phyloP scores from a whole-genome alignment of 1,140 invertebrate genomes.

The Matsumurasca onukii region DNA sequence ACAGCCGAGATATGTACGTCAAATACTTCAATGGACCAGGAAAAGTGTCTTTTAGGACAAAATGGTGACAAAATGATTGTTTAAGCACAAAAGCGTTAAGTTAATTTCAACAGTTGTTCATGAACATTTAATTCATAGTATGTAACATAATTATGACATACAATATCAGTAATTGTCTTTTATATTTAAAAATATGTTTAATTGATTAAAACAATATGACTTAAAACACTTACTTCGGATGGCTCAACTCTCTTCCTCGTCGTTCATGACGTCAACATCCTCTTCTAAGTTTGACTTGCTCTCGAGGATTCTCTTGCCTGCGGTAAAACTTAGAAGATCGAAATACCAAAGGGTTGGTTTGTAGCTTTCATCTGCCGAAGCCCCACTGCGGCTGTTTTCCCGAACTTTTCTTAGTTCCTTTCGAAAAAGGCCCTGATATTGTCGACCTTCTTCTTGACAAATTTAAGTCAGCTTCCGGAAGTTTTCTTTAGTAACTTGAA shows the following conservation, averaged over 20 bases:
- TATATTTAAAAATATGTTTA: not conserved
- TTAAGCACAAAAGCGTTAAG: not conserved
- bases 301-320: conserved; percentile 28
- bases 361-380: conserved; percentile 40
- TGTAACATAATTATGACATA: no score
- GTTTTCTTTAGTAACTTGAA: conserved; percentile 11
- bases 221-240: not conserved
- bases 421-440: conserved; percentile 37
- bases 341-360: conserved; percentile 46
- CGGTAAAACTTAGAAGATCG: conserved; percentile 41
- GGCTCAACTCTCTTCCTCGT: not conserved
- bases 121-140: no score
- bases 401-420: conserved; percentile 45
- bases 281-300: conserved; percentile 19
- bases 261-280: not conserved
- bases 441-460: conserved; percentile 39
- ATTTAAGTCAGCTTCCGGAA: conserved; percentile 28
- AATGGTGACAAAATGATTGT: conserved; percentile 10
- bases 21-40: conserved; percentile 28
- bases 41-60: conserved; percentile 27
- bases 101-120: not conserved
- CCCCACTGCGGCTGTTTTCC: conserved; percentile 38
- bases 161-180: not conserved
- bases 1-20: conserved; percentile 26
- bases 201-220: not conserved